Evolutionary conservation across 2,113 vertebrate genomes (phyloP).

Genomic region (Suncus etruscus): DNA sequence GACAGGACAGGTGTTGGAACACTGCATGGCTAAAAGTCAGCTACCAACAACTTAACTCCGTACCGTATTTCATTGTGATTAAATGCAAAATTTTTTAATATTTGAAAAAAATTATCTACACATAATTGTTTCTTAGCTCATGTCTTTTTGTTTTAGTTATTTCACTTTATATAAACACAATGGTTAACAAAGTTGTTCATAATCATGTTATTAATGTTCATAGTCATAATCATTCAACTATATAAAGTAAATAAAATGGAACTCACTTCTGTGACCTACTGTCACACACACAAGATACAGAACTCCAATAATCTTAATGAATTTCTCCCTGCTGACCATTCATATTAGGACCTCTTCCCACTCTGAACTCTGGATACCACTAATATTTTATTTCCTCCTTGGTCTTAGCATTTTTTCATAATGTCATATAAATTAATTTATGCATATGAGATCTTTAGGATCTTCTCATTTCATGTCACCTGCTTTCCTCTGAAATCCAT

Average conservation of each 20-base stretch:
- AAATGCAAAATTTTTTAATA: background rate
- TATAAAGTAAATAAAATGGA: background rate
- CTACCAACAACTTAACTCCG: no score
- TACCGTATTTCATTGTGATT: no score
- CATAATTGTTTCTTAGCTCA: no score
- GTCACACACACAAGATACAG: background rate
- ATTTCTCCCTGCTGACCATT: background rate
- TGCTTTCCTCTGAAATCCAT: background rate
- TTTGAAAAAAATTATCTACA: slow-evolving; percentile 17
- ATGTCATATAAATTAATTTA: background rate
- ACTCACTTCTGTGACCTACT: background rate
- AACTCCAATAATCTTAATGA: background rate
- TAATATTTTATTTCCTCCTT: background rate
- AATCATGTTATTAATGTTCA: no score
- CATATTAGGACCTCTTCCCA: background rate
- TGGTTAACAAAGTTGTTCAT: no score
- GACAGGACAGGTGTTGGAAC: no score
- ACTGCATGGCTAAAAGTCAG: no score
- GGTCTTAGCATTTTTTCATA: background rate
- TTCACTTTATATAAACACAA: no score
- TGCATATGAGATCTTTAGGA: background rate
- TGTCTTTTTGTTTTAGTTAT: no score
- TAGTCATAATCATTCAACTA: no score
- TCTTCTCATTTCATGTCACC: background rate
- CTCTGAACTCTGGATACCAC: no score